Percentiles rank a stretch among this genome's conserved stretches.
Evolutionary conservation across 2,888 invertebrate genomes (phyloP).

Genomic region (Syritta pipiens): DNA sequence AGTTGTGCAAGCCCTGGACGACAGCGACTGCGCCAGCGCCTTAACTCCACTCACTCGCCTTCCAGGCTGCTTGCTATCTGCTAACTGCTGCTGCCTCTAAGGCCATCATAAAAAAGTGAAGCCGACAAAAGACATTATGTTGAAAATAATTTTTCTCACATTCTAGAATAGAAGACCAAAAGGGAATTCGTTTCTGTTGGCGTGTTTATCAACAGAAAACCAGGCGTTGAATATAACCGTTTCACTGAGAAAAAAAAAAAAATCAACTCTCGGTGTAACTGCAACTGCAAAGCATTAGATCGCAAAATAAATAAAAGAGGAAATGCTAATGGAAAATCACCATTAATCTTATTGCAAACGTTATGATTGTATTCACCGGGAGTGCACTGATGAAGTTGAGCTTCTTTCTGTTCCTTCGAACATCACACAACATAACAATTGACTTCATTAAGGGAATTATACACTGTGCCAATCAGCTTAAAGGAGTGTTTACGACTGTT

Average conservation of each 20-base stretch:
- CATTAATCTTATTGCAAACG: constrained; percentile 63
- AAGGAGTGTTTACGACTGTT: constrained; percentile 40
- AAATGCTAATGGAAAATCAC: constrained; percentile 61
- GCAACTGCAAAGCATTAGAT: constrained; percentile 14
- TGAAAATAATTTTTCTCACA: constrained; percentile 68
- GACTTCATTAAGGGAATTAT: constrained; percentile 61
- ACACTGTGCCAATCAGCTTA: constrained; percentile 42
- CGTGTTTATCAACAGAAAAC: constrained; percentile 58
- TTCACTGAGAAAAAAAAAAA: constrained; percentile 10
- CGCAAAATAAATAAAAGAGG: constrained; percentile 58
- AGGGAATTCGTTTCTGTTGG: constrained; percentile 57
- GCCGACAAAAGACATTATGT: constrained; percentile 69
- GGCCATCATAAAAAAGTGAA: constrained; percentile 59
- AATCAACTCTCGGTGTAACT: neutral
- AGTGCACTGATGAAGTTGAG: constrained; percentile 15
- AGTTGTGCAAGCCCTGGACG: constrained; percentile 59
- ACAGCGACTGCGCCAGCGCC: constrained; percentile 20
- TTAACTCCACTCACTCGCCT: constrained; percentile 25
- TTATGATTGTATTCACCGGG: constrained; percentile 59
- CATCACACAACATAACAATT: constrained; percentile 34
- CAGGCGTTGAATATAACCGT: constrained; percentile 37
- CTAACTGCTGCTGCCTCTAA: constrained; percentile 24
- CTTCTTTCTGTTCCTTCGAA: constrained; percentile 10
- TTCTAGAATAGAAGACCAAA: constrained; percentile 62
- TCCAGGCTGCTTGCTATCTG: neutral